Evolutionary conservation across 2,888 invertebrate genomes (phyloP).

Genomic region (Pristionchus maxplancki): DNA sequence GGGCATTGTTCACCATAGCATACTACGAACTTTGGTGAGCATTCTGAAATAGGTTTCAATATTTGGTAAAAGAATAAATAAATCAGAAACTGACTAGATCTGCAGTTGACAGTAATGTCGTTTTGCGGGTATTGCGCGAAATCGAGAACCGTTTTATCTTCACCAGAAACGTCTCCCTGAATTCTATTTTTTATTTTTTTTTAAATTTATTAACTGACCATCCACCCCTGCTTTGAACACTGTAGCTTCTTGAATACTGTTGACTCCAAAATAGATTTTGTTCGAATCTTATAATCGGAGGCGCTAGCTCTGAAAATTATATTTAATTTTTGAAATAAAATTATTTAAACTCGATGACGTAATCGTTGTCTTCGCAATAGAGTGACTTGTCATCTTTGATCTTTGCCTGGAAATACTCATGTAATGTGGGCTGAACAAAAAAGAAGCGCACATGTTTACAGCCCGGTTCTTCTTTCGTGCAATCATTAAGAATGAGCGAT

Average conservation of each 20-base stretch:
- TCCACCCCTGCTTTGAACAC: constrained; percentile 18
- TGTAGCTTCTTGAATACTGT: neutral
- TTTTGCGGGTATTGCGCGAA: neutral
- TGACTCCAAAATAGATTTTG: neutral
- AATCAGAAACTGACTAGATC: neutral
- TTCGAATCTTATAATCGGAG: neutral
- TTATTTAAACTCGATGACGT: neutral
- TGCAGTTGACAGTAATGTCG: neutral
- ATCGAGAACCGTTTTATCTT: neutral
- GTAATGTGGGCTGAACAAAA: too few species aligned
- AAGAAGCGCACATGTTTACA: neutral
- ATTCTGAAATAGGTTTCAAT: neutral
- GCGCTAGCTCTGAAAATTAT: neutral
- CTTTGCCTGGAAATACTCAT: neutral
- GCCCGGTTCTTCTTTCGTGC: neutral
- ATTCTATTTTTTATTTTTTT: neutral
- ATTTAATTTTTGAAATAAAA: neutral
- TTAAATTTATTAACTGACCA: neutral
- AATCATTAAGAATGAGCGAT: neutral
- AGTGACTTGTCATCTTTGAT: neutral
- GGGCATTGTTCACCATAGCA: neutral
- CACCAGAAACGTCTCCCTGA: neutral
- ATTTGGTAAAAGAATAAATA: neutral
- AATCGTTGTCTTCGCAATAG: neutral
- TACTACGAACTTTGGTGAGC: neutral